Base-by-base conservation (phyloP, 2,113 vertebrate genomes). In the Jacana jacana region DNA sequence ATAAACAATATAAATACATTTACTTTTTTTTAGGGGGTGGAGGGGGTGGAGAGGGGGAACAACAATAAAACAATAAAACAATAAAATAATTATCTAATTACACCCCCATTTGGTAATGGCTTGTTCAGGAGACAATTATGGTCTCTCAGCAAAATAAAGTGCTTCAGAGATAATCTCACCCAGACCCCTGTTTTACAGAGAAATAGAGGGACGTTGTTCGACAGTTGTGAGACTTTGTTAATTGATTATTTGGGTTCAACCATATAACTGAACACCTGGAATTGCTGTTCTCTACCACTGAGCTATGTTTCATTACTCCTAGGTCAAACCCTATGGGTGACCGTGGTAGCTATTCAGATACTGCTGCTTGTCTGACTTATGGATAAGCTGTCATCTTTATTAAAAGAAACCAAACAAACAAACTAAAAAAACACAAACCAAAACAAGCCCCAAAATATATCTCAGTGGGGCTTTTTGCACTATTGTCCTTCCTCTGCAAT, bases 51-150 rank as follows among this genome's bases (percentile, higher is more conserved):
- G 15, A n/a, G n/a, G n/a, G n/a, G 25, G 10, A 42, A 42, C 42
- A 42, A 42, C 25, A 51, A 51, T 27, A 27, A 51, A 51, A 51
- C 7, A 27, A 27, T 14, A 15, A 42, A 44, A 44, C 17, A 68
- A 22, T 55, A 68, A 78, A 73, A 48, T 7, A 0, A 51, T 0
- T n/a, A 35, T 37, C 9, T 71, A 46, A 52, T 75, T 71, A 65
- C 30, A 39, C 5, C 2, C 48, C 12, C 9, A 10, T 40, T 48
- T 57, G 27, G 5, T 16, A 75, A 35, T 0, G 2, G 2, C 2
- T 1, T n/a, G 15, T 48, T 22, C 4, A 48, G n/a, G 66, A 73
- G 52, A 39, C 23, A 4, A 23, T 11, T 30, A 12, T 48, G 18
- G 15, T 71, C 6, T 66, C 46, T 52, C 24, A 58, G 33, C 25